These are phyloP conservation scores for Blera fallax DNA, from an alignment of 2,888 invertebrate genomes.

Conservation along the genomic window DNA sequence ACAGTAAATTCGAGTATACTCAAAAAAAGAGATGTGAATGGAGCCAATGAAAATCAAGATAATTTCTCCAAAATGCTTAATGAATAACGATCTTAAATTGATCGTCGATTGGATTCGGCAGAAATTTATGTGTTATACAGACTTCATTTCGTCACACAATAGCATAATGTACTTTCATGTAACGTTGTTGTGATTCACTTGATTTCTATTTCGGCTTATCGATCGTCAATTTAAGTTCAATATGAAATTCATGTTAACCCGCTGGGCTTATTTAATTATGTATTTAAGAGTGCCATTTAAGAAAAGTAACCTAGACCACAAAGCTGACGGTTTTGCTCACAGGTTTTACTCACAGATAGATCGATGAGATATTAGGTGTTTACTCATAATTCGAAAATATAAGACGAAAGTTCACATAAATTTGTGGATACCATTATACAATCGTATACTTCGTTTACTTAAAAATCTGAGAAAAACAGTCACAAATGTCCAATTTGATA, in stretches of 20 bases:
- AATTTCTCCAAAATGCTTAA: conserved; percentile 7
- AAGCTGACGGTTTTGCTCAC: no score
- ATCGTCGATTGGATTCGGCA: not conserved
- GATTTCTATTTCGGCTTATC: not conserved
- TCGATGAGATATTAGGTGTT: no score
- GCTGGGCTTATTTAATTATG: not conserved
- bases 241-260: not conserved
- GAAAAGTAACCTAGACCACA: not conserved
- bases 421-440: no score
- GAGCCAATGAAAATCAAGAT: not conserved
- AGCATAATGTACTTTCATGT: not conserved
- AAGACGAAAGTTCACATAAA: no score
- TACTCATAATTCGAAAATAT: no score
- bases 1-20: not conserved
- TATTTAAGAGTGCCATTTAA: not conserved
- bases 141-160: not conserved
- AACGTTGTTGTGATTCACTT: conserved; percentile 2
- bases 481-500: no score
- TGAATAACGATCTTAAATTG: not conserved
- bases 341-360: no score
- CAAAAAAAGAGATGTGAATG: not conserved
- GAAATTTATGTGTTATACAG: not conserved
- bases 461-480: no score
- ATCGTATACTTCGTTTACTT: no score
- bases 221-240: not conserved